Conservation (phyloP, 2,888 invertebrate species). For the Sussaba pulchella region DNA sequence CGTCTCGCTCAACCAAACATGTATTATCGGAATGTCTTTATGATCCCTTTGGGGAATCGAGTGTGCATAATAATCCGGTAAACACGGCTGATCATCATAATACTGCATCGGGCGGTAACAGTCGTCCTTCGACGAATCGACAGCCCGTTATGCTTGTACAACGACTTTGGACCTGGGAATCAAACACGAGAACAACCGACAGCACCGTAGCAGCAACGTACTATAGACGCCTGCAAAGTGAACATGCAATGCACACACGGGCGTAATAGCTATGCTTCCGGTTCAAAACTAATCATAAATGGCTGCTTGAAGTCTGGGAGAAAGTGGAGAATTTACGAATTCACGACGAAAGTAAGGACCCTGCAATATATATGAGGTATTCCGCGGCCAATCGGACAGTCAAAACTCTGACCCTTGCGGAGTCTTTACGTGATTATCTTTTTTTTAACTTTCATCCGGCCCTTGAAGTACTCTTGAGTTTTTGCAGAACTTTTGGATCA, state of each 20-base stretch:
- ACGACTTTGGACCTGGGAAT: slow-evolving; percentile 54
- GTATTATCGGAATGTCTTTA: too few species aligned
- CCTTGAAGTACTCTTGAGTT: too few species aligned
- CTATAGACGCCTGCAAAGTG: slow-evolving; percentile 58
- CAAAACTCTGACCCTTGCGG: too few species aligned
- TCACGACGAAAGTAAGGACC: not conserved
- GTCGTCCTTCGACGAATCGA: slow-evolving; percentile 62
- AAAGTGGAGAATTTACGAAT: slow-evolving; percentile 4
- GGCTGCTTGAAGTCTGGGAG: not conserved
- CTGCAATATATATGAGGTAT: too few species aligned
- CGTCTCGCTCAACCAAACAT: not conserved
- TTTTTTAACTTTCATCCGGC: too few species aligned
- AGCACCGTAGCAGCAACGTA: slow-evolving; percentile 29
- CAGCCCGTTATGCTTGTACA: slow-evolving; percentile 48
- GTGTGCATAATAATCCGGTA: slow-evolving; percentile 57
- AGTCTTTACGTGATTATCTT: too few species aligned
- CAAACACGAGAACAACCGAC: slow-evolving; percentile 50
- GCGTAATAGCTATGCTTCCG: slow-evolving; percentile 52
- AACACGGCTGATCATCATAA: slow-evolving; percentile 34
- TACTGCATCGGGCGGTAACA: slow-evolving; percentile 65
- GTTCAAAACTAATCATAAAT: slow-evolving; percentile 1
- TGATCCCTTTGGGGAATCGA: slow-evolving; percentile 56
- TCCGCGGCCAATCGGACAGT: too few species aligned
- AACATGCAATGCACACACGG: slow-evolving; percentile 61
- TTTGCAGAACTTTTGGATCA: too few species aligned